phyloP scores from a whole-genome alignment of 2,888 invertebrate species.

The Harpagoxenus sublaevis region DNA sequence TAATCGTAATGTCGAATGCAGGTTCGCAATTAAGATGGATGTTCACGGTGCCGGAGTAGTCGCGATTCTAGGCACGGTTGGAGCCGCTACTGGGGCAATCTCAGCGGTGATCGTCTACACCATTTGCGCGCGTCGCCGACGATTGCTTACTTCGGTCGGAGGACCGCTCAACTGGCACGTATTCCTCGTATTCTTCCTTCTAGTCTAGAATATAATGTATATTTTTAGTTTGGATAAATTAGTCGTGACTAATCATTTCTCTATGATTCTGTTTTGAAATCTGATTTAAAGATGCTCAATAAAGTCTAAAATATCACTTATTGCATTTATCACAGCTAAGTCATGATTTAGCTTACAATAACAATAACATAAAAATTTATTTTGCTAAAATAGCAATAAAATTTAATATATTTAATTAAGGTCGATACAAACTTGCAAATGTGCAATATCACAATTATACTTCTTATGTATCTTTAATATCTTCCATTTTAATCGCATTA shows the following conservation, averaged over 20 bases:
- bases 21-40: slow-evolving; percentile 73
- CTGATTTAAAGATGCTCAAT: not conserved
- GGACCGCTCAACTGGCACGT: slow-evolving; percentile 81
- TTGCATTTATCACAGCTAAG: not conserved
- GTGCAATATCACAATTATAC: no score
- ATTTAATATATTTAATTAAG: not conserved
- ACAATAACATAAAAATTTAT: not conserved
- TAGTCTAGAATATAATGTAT: not conserved
- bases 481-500: no score
- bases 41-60: slow-evolving; percentile 79
- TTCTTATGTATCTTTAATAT: no score
- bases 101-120: slow-evolving; percentile 81
- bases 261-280: not conserved
- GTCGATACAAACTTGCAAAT: not conserved
- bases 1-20: slow-evolving; percentile 13
- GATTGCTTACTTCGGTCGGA: slow-evolving; percentile 74
- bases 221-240: not conserved
- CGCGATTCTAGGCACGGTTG: slow-evolving; percentile 80
- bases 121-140: slow-evolving; percentile 79
- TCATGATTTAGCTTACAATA: not conserved
- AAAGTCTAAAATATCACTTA: not conserved
- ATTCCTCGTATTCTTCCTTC: slow-evolving; percentile 12
- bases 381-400: not conserved
- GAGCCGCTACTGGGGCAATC: slow-evolving; percentile 82
- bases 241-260: not conserved